Base-by-base conservation (phyloP, 2,113 vertebrate genomes). In the Paracanthobrama guichenoti region DNA sequence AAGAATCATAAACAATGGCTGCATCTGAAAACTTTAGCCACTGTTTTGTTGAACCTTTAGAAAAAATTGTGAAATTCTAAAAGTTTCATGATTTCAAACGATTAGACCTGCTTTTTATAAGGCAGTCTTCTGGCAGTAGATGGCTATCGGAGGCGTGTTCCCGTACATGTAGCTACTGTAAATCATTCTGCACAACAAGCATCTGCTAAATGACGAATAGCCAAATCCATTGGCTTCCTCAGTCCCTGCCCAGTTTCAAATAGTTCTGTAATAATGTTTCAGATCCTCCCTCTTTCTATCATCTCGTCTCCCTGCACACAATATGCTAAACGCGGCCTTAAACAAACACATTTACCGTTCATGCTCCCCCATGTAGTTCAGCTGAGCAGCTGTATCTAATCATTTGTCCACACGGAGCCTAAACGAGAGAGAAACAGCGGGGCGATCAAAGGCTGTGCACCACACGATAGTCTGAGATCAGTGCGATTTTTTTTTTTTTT, bases 291-390 rank as follows among this genome's bases (percentile, higher is more conserved):
- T 71, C 31, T 71, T 71, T 55, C 22, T 28, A 39, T 59, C 39
- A 77, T 55, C 53, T 12, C 6, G 8, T 81, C 18, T 81, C 66
- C 66, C 48, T 2, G 4, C 66, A 71, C 46, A 69, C 64, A 69
- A 81, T 53, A 81, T 81, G 79, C 48, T 42, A 82, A 82, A 71
- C 66, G 55, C 79, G 1, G 48, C 48, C 28, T 71, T 80, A 80
- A 80, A 80, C 79, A 82, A 71, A 82, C 79, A 53, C 79, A 82
- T 82, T 82, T 82, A 82, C 48, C 22, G 31, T 26, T 57, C 79
- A 39, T 57, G 48, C 46, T 71, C 66, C 62, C 79, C 79, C 79
- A 81, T 67, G 79, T 81, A 82, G 79, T 55, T 82, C 79, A 71
- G 66, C 28, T 55, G 20, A 82, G 62, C 79, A 69, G 55, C 79